A percentile compares a stretch with the other conserved stretches of the same genome.
Evolutionary conservation across 2,113 vertebrate species (phyloP).

Genomic region (Dipodomys merriami): DNA sequence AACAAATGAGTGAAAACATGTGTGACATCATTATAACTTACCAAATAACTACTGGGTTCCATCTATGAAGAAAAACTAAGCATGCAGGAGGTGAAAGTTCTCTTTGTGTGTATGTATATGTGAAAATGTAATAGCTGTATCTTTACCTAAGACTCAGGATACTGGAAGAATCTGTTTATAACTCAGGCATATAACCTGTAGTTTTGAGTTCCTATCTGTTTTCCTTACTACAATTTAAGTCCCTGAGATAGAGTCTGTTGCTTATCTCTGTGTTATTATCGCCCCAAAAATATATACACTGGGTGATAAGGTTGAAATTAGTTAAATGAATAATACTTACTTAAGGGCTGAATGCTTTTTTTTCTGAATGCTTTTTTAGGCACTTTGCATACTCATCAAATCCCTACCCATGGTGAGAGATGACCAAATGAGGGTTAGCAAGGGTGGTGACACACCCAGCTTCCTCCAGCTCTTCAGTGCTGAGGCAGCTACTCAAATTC

Average conservation of each 20-base stretch:
- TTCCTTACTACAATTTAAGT: neutral
- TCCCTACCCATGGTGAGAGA: neutral
- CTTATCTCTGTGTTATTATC: neutral
- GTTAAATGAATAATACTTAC: neutral
- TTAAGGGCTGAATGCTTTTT: neutral
- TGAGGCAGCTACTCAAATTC: neutral
- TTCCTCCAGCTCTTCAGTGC: neutral
- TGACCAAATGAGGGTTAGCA: neutral
- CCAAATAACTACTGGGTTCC: neutral
- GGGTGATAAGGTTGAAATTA: neutral
- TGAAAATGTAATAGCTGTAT: neutral
- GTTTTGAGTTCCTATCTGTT: neutral
- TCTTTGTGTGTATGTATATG: too few relatives aligned
- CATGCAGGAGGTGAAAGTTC: neutral
- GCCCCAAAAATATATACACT: neutral
- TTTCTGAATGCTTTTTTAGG: neutral
- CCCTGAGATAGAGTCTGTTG: neutral
- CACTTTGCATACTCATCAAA: neutral
- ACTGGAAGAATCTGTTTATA: neutral
- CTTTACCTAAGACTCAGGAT: neutral
- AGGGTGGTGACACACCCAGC: neutral
- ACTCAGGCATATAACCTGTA: neutral
- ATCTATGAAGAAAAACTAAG: rapidly evolving
- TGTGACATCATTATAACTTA: neutral
- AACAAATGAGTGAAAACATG: neutral